Percentiles rank a stretch among this genome's conserved stretches.
phyloP scores from a whole-genome alignment of 2,888 invertebrate genomes.

The Melieria omissa region DNA sequence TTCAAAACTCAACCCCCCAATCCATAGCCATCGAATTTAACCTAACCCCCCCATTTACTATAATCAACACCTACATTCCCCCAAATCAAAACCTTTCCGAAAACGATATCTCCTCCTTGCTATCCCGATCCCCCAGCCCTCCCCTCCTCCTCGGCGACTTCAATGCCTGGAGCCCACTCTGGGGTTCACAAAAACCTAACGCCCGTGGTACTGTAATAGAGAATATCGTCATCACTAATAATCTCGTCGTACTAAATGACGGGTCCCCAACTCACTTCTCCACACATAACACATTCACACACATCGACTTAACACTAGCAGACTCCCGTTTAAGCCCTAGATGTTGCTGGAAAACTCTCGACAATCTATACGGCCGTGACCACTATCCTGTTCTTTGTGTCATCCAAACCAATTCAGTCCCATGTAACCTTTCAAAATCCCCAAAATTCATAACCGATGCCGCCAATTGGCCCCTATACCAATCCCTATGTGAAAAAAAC shows the following conservation, averaged over 20 bases:
- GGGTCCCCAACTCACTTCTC: constrained; percentile 6
- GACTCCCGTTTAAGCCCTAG: constrained; percentile 6
- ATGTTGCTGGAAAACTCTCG: constrained; percentile 14
- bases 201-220: constrained; percentile 12
- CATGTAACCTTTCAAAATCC: neutral
- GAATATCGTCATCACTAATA: constrained; percentile 1
- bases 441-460: neutral
- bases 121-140: constrained; percentile 4
- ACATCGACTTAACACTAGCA: constrained; percentile 24
- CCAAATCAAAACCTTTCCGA: neutral
- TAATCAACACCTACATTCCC: neutral
- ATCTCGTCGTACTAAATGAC: constrained; percentile 6
- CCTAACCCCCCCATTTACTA: neutral
- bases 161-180: constrained; percentile 23
- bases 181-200: constrained; percentile 23
- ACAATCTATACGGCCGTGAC: constrained; percentile 28
- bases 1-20: neutral
- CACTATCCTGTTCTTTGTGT: constrained; percentile 21
- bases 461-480: neutral
- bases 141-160: constrained; percentile 10
- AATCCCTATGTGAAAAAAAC: too few relatives aligned
- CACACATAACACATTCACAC: constrained; percentile 18
- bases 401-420: neutral
- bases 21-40: neutral
- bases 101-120: constrained; percentile 3